These are phyloP conservation scores for Aurelia coerulea DNA, from an alignment of 30 jellyfish, hydroid and myxozoan species.

Conservation along the genomic window DNA sequence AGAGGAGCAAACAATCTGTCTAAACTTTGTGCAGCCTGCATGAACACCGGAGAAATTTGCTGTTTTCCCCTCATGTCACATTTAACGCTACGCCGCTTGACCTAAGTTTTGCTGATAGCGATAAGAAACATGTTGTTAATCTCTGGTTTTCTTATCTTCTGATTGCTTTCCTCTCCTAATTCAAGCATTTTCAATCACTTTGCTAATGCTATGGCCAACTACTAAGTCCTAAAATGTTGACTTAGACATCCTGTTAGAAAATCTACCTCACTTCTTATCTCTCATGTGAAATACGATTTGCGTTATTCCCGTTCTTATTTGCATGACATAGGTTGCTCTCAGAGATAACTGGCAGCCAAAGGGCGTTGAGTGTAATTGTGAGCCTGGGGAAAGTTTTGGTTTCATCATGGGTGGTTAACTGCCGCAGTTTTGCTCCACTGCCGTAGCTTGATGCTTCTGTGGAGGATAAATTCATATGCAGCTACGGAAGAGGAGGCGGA, in stretches of 20 bases:
- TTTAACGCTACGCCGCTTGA: constrained; percentile 59
- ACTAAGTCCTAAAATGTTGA: constrained; percentile 26
- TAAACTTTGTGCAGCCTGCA: constrained; percentile 17
- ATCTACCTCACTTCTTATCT: too few species aligned
- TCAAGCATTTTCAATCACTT: constrained; percentile 35
- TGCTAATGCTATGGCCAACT: neutral
- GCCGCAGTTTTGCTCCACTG: too few species aligned
- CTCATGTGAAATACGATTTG: too few species aligned
- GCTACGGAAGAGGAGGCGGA: too few species aligned
- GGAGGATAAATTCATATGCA: too few species aligned
- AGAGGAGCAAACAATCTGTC: constrained; percentile 50
- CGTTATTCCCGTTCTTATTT: too few species aligned
- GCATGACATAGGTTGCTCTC: too few species aligned
- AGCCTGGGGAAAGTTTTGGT: too few species aligned
- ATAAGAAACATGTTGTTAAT: constrained; percentile 14
- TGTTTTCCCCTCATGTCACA: constrained; percentile 17
- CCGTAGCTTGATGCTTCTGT: too few species aligned
- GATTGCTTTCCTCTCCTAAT: constrained; percentile 51
- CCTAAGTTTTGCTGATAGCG: constrained; percentile 44
- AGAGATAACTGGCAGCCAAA: too few species aligned
- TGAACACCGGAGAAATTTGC: constrained; percentile 7
- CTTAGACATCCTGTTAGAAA: neutral
- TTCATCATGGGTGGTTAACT: too few species aligned
- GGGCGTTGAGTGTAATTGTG: too few species aligned
- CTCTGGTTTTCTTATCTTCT: constrained; percentile 56